These are phyloP conservation scores for Lepilemur ruficaudatus DNA, from an alignment of 2,797 vertebrate species.

Conservation along the genomic window DNA sequence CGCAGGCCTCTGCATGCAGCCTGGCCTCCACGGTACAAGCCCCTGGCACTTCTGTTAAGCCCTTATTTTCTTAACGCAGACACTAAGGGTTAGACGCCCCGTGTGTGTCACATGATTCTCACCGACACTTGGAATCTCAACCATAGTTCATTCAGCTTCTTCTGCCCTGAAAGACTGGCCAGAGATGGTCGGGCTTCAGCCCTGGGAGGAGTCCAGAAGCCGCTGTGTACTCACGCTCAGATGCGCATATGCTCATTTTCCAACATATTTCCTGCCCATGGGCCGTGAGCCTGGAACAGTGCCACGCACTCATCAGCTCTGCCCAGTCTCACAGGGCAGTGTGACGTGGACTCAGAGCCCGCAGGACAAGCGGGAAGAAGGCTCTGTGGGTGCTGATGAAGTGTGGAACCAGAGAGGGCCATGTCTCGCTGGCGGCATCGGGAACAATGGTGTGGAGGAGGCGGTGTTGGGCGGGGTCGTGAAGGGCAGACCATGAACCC, in stretches of 20 bases:
- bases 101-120: not conserved
- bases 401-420: not conserved
- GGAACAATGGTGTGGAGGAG: not conserved
- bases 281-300: not conserved
- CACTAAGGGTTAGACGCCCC: not conserved
- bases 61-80: not conserved
- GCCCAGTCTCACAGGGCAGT: not conserved
- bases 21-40: not conserved
- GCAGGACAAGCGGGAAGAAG: not conserved
- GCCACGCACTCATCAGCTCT: not conserved
- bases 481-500: not conserved
- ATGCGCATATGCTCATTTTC: not conserved
- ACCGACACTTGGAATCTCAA: not conserved
- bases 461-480: fast-evolving
- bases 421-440: fast-evolving
- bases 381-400: not conserved
- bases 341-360: not conserved
- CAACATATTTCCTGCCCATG: not conserved
- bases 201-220: not conserved
- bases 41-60: fast-evolving
- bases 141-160: not conserved
- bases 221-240: not conserved
- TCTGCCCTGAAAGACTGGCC: not conserved
- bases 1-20: not conserved
- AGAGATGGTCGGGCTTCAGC: not conserved